Percentiles rank a stretch among this genome's conserved stretches.
phyloP scores from a whole-genome alignment of 2,113 vertebrate genomes.

The Nothobranchius kuhntae region DNA sequence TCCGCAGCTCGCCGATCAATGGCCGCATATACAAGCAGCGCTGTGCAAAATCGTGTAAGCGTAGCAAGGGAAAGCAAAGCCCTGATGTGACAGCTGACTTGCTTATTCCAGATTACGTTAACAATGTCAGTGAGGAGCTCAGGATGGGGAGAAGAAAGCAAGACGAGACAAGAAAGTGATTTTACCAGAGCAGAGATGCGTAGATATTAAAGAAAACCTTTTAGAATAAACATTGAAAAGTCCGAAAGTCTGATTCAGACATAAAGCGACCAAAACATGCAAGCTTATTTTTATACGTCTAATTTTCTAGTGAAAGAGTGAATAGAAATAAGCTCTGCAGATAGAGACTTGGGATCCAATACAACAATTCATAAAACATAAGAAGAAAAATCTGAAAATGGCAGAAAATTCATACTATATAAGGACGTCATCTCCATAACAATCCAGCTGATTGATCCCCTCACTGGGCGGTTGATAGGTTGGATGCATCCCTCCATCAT shows the following conservation, averaged over 20 bases:
- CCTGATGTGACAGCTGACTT: conserved; percentile 22
- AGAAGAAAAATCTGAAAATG: background rate
- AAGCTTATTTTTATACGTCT: too few relatives aligned
- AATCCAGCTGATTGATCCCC: conserved; percentile 59
- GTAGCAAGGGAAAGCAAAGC: background rate
- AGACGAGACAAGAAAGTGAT: background rate
- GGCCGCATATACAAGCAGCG: background rate
- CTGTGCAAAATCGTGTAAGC: background rate
- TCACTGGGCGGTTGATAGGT: conserved; percentile 35
- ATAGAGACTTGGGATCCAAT: background rate
- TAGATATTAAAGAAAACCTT: background rate
- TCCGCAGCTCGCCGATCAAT: conserved; percentile 25
- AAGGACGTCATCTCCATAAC: conserved; percentile 58
- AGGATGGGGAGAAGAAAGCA: background rate
- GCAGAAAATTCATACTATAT: conserved; percentile 60
- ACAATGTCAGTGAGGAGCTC: conserved; percentile 27
- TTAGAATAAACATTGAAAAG: background rate
- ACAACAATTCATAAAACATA: background rate
- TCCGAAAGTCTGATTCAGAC: background rate
- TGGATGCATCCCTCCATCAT: conserved; percentile 60
- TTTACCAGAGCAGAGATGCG: background rate
- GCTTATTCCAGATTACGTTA: conserved; percentile 43
- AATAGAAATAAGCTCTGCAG: background rate
- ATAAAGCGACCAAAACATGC: too few relatives aligned
- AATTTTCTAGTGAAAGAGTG: too few relatives aligned